phyloP scores from a whole-genome alignment of 2,797 vertebrate genomes.

The Coreius guichenoti region DNA sequence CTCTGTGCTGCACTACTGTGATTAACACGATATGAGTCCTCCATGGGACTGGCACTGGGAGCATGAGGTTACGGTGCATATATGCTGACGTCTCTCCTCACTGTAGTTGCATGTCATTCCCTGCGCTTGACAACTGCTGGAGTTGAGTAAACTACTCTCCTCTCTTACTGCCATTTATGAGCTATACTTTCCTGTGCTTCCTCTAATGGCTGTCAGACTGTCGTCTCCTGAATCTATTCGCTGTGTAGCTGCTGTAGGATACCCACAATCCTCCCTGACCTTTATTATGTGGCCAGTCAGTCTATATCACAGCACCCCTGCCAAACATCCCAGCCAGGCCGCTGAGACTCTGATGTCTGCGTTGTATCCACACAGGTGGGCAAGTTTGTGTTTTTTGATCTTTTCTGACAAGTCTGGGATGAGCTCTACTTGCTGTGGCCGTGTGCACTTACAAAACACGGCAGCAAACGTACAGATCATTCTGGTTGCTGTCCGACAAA shows the following conservation, averaged over 20 bases:
- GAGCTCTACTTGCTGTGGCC: neutral
- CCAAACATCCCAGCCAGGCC: neutral
- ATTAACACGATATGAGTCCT: neutral
- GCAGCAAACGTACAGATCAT: neutral
- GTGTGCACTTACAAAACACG: neutral
- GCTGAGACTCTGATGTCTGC: neutral
- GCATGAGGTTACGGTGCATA: neutral
- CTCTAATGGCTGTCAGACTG: conserved; percentile 33
- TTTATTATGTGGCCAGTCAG: conserved; percentile 16
- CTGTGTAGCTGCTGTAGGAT: neutral
- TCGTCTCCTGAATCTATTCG: neutral
- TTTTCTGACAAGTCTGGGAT: neutral
- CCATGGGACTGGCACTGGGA: neutral
- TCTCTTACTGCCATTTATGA: neutral
- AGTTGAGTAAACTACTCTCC: neutral
- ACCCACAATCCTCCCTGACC: conserved; percentile 28
- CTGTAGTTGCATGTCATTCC: neutral
- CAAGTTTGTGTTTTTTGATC: neutral
- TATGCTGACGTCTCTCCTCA: neutral
- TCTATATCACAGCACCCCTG: neutral
- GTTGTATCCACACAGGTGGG: conserved; percentile 12
- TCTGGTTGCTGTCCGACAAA: neutral
- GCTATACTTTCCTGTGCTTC: neutral
- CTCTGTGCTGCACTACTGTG: neutral
- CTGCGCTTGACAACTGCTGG: neutral